phyloP scores from a whole-genome alignment of 2,888 invertebrate genomes.

The Amphipoea oculea region DNA sequence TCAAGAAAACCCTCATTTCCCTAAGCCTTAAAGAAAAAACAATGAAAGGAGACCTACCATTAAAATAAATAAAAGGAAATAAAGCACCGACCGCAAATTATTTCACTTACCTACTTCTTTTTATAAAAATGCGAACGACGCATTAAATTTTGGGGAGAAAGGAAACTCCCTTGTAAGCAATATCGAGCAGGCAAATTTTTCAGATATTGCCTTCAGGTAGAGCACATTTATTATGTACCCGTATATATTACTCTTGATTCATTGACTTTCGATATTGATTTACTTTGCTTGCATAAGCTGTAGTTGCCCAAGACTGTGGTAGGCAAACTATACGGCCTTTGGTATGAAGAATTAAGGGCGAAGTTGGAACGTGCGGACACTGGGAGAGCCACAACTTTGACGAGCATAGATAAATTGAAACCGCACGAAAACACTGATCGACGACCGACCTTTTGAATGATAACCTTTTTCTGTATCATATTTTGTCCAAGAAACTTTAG shows the following conservation, averaged over 20 bases:
- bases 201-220: constrained; percentile 91
- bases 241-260: constrained; percentile 91
- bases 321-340: constrained; percentile 76
- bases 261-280: constrained; percentile 91
- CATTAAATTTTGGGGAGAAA: constrained; percentile 91
- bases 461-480: constrained; percentile 45
- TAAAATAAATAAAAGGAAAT: constrained; percentile 91
- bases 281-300: constrained; percentile 90
- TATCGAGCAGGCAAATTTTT: constrained; percentile 91
- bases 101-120: constrained; percentile 90
- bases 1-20: constrained; percentile 79
- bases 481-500: constrained; percentile 50
- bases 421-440: constrained; percentile 55
- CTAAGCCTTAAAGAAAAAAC: constrained; percentile 84
- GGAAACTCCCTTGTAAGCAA: constrained; percentile 91
- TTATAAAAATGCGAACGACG: constrained; percentile 91
- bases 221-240: constrained; percentile 91
- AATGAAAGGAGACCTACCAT: constrained; percentile 88
- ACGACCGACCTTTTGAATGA: constrained; percentile 43
- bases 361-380: constrained; percentile 74
- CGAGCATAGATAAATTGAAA: constrained; percentile 61
- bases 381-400: constrained; percentile 65
- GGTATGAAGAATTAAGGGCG: constrained; percentile 80
- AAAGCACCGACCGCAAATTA: constrained; percentile 89
- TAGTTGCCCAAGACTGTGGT: constrained; percentile 83